These are phyloP conservation scores for Brenthis hecate DNA, from an alignment of 2,888 invertebrate species.

Conservation along the genomic window DNA sequence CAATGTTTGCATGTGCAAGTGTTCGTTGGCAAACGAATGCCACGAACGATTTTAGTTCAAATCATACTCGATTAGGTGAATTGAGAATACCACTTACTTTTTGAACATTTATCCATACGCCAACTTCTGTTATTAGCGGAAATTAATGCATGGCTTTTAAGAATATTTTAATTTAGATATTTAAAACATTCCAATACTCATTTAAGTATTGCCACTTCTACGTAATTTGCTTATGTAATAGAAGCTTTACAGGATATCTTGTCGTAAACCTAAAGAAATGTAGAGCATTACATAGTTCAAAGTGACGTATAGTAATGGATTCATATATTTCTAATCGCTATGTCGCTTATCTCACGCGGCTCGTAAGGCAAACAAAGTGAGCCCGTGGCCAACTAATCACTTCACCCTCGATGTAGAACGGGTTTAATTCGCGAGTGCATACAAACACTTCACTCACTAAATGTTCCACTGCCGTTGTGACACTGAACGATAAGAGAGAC, in stretches of 20 bases:
- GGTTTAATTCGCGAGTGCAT: constrained; percentile 19
- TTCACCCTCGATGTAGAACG: constrained; percentile 18
- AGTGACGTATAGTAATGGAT: too few species aligned
- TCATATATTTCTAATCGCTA: too few species aligned
- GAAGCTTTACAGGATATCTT: too few species aligned
- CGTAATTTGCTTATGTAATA: too few species aligned
- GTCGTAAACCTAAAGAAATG: too few species aligned
- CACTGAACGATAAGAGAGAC: constrained; percentile 30
- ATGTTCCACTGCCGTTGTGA: constrained; percentile 15
- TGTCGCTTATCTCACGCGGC: background rate
- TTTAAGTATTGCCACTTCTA: too few species aligned
- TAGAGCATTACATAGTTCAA: too few species aligned
- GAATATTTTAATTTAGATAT: too few species aligned
- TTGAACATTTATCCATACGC: constrained; percentile 3
- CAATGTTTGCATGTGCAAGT: too few species aligned
- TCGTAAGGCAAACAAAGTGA: constrained; percentile 14
- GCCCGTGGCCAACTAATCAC: constrained; percentile 21
- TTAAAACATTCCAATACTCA: too few species aligned
- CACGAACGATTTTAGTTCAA: background rate
- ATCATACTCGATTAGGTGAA: background rate
- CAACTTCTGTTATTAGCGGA: background rate
- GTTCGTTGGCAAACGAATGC: background rate
- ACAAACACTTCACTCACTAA: constrained; percentile 25
- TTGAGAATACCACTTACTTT: constrained; percentile 2
- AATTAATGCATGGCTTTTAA: too few species aligned